phyloP scores from a whole-genome alignment of 2,797 vertebrate species.

The Poecilia picta region DNA sequence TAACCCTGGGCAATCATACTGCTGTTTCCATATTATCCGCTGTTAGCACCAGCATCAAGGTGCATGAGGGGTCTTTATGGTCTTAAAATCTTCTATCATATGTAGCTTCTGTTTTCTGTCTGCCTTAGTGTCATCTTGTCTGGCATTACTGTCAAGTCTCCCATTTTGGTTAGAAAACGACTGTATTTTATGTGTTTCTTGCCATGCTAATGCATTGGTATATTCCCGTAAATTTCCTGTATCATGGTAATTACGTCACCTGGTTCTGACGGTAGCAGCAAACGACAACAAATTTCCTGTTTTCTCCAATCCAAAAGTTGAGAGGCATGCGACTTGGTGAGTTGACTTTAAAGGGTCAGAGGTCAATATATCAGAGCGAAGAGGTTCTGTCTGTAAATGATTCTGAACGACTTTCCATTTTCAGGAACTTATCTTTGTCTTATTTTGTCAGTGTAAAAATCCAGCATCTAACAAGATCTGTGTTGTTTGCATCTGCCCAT shows the following conservation, averaged over 20 bases:
- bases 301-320: too few relatives aligned
- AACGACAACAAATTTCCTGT: too few relatives aligned
- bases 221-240: too few relatives aligned
- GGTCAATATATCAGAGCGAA: not conserved
- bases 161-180: too few relatives aligned
- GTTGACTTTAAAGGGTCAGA: not conserved
- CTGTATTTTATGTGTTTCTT: too few relatives aligned
- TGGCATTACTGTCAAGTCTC: too few relatives aligned
- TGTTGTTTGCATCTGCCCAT: not conserved
- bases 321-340: not conserved
- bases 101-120: not conserved
- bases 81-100: not conserved
- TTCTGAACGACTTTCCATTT: not conserved
- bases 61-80: not conserved
- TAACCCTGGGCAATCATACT: not conserved
- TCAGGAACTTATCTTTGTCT: not conserved
- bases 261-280: too few relatives aligned
- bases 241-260: too few relatives aligned
- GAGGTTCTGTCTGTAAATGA: not conserved
- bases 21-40: not conserved
- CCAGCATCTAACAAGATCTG: not conserved
- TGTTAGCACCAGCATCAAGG: not conserved
- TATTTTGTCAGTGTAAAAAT: not conserved
- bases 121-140: not conserved
- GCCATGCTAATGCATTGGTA: too few relatives aligned